phyloP scores from a whole-genome alignment of 2,113 vertebrate genomes.

The Python bivittatus region DNA sequence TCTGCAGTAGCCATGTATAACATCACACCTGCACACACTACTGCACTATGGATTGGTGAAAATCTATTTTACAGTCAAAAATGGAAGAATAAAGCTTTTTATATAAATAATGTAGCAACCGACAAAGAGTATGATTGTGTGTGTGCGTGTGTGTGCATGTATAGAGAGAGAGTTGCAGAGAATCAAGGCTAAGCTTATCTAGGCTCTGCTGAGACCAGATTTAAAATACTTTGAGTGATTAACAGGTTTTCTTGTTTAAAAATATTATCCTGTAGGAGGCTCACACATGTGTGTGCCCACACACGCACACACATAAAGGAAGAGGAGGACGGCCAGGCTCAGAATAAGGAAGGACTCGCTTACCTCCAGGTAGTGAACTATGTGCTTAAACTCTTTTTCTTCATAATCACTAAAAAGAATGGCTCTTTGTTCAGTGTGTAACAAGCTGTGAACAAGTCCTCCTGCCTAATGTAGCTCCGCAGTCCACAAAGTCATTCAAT shows the following conservation, averaged over 20 bases:
- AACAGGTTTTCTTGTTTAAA: slow-evolving; percentile 3
- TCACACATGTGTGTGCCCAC: background rate
- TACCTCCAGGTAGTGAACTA: slow-evolving; percentile 3
- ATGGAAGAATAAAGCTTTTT: no score
- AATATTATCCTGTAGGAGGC: background rate
- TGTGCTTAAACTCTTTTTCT: background rate
- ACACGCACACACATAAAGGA: background rate
- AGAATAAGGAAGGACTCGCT: background rate
- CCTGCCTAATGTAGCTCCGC: slow-evolving; percentile 16
- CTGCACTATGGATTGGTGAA: background rate
- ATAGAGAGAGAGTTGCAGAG: background rate
- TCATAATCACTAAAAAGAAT: slow-evolving; percentile 12
- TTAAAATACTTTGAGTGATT: fast-evolving
- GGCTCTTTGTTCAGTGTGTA: slow-evolving; percentile 34
- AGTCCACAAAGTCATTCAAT: slow-evolving; percentile 20
- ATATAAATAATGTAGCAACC: background rate
- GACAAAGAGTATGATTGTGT: background rate
- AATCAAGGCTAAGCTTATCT: background rate
- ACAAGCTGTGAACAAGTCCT: background rate
- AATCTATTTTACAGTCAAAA: background rate
- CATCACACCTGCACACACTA: background rate
- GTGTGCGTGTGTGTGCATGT: background rate
- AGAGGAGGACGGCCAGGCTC: background rate
- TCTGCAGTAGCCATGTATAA: background rate
- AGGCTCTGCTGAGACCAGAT: background rate